Base-by-base conservation (phyloP, 2,888 invertebrate genomes). In the Pogonocherus hispidulus region DNA sequence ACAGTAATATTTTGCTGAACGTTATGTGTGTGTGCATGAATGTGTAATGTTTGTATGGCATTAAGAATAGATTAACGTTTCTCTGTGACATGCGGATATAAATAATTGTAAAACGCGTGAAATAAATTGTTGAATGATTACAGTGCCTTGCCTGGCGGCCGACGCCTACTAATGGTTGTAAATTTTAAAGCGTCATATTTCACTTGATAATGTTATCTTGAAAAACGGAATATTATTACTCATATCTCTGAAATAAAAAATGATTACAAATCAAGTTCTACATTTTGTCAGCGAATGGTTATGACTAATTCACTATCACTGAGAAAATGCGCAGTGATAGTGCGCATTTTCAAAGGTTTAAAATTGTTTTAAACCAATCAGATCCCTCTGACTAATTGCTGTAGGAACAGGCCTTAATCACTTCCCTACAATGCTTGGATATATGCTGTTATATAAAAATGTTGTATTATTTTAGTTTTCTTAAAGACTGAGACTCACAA, bases 61-160 rank as follows among this genome's bases (percentile, higher is more conserved):
- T 70, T 68, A 70, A 69, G 72, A 70, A 70, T 70, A 68, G 67
- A 70, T 73, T 73, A 73, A 69, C 72, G 70, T 70, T 69, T 65
- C 59, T 60, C 66, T 55, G 35, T 55, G 55, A 55, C 55, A 55
- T 55, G 37, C 8, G 41, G n/a, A 41, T 55, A 66, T 70, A 66
- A 67, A 69, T 69, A 57, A 68, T 62, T 55, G 55, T 55, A 62
- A 54, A 67, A 63, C 49, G 56, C 37, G 55, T 67, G 57, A 49
- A 65, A 63, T 68, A 57, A 63, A 72, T 72, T 68, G 64, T 32
- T 52, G 52, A 32, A 52, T 52, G 52, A 52, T 52, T 60, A 62
- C 37, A 64, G 54, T 44, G 56, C 44, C 46, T 5, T 37, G 41
- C 37, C 35, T 22, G 55, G 5, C 22, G 9, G 3, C 37, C 20